Evolutionary conservation across 2,888 invertebrate genomes (phyloP), one percentile per base, ranked within the genome.

Genomic region (Drosophila mayaguana): DNA sequence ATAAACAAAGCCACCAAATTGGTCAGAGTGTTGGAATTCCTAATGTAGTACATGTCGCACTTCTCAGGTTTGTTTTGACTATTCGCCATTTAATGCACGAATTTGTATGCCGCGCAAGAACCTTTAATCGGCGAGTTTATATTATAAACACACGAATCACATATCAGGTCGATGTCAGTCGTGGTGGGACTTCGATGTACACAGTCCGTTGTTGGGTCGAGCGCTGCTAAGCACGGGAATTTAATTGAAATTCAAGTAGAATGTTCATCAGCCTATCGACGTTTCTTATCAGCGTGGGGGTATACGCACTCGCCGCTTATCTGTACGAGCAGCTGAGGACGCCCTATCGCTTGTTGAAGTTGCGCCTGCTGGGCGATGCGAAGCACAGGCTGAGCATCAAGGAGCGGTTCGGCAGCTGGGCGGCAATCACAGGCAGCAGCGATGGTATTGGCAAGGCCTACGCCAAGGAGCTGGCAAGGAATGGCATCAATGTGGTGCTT

Each of bases 401-500:
- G 38, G 94, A 95, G 90, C 95, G 94, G 86, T 97, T 94, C 91
- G 97, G 97, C 75, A 93, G 95, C 45, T 97, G 97, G 97, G 97
- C 97, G 81, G 97, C 97, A 75, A 94, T 98, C 40, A 98, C 98
- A 0, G 98, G 97, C 25, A 95, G 96, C 45, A 97, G 97, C 0
- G 98, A 98, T 93, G 98, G 98, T 48, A 97, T 98, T 86, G 98
- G 98, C 28, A 96, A 96, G 92, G 96, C 96, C 48, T 98, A 97
- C 91, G 96, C 97, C 28, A 92, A 94, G 81, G 96, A 97, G 93
- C 93, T 98, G 83, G 97, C 97, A 0, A 94, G 94, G 38, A 94
- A 95, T 60, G 96, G 96, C 0, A 92, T 97, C 72, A 97, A 96
- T 92, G 92, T 97, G 45, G 95, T 97, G 25, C 94, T 98, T 59